Base-by-base conservation (phyloP, 2,113 vertebrate genomes). In the Pseudorasbora parva region DNA sequence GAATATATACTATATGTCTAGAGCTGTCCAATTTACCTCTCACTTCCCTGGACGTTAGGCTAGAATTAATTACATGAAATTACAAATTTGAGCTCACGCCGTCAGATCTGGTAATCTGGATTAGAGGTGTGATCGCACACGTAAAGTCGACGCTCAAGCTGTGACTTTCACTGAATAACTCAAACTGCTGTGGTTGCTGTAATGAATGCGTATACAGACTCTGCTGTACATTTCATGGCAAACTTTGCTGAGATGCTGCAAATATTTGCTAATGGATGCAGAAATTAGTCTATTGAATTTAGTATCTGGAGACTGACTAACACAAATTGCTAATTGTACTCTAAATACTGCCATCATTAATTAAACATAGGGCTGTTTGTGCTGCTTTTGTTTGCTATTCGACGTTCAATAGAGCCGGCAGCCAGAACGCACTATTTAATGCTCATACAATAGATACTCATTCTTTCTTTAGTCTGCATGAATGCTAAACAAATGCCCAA, bases 1-100 rank as follows among this genome's bases (percentile, higher is more conserved):
- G 84, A 81, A 90, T 86, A 89, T 11, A 41, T 6, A 21, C 64
- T 84, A 85, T 91, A 87, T 81, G 72, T 82, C 84, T 68, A 79
- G 83, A 81, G 87, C 47, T 77, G 62, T 85, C 69, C 45, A 62
- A 56, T 54, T 56, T 77, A n/a, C 54, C 27, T 54, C 25, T 74
- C 49, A 69, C 59, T 25, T 86, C 10, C 57, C 43, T 56, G 33
- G 78, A 84, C 59, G 77, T 60, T 81, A 51, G 74, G 78, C 78
- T 51, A 60, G 64, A 86, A 68, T 68, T 49, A 83, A 83, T 82
- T 82, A 74, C 10, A 75, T 43, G 10, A 68, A 72, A 69, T 71
- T 57, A 49, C 45, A 62, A 45, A 66, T 82, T 8, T 73, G 74
- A 76, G 21, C 74, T 76, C 30, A 37, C 41, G 30, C 19, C 74